Evolutionary conservation across 2,888 invertebrate genomes (phyloP).

Genomic region (Abscondita cerata): DNA sequence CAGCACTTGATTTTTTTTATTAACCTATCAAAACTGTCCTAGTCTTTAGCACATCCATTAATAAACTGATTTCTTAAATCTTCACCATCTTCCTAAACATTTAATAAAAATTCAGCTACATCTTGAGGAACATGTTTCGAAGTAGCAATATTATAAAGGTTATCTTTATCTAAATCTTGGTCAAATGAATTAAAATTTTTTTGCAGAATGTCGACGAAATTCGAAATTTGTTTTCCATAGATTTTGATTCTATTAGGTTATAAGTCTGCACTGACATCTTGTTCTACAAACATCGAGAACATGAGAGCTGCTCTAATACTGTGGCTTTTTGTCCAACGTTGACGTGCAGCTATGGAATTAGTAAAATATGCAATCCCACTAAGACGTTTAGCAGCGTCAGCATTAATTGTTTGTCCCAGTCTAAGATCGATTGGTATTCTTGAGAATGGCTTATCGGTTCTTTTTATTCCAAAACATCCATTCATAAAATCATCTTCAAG

Average conservation of each 20-base stretch:
- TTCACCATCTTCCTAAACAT: slow-evolving; percentile 30
- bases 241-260: not conserved
- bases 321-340: slow-evolving; percentile 1
- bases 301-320: slow-evolving; percentile 1
- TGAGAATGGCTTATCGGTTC: slow-evolving; percentile 36
- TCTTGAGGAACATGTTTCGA: slow-evolving; percentile 28
- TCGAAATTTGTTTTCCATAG: not conserved
- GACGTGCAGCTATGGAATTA: not conserved
- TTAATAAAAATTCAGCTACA: slow-evolving; percentile 32
- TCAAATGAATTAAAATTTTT: no score
- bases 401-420: slow-evolving; percentile 41
- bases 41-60: slow-evolving; percentile 35
- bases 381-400: no score
- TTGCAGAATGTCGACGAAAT: not conserved
- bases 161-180: not conserved
- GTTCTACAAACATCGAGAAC: not conserved
- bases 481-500: slow-evolving; percentile 35
- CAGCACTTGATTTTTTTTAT: slow-evolving; percentile 27
- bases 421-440: slow-evolving; percentile 3
- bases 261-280: not conserved
- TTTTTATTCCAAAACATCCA: slow-evolving; percentile 34
- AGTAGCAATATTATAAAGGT: slow-evolving; percentile 1
- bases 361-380: no score
- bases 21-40: slow-evolving; percentile 39
- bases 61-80: slow-evolving; percentile 34